These are phyloP conservation scores for Acanthococcus lagerstroemiae DNA, from an alignment of 2,888 invertebrate genomes.

Conservation along the genomic window DNA sequence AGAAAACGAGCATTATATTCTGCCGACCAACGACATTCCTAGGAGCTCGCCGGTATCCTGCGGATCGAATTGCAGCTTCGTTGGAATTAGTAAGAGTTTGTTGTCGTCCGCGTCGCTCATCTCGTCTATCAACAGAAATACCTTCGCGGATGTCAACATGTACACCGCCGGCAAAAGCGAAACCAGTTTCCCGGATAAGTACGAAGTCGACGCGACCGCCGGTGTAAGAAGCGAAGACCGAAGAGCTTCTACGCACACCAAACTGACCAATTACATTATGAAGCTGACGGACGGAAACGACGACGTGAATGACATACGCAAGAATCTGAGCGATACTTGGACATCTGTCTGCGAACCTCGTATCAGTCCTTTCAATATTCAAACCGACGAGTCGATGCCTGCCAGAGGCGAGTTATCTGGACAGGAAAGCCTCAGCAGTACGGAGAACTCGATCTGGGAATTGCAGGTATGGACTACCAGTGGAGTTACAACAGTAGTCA, in stretches of 20 bases:
- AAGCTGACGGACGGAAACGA: not conserved
- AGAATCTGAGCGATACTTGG: not conserved
- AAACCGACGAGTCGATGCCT: conserved; percentile 79
- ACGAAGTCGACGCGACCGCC: not conserved
- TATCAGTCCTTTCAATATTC: conserved; percentile 51
- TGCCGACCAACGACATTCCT: conserved; percentile 18
- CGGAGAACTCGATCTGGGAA: conserved; percentile 60
- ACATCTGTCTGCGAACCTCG: conserved; percentile 12
- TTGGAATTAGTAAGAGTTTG: conserved; percentile 11
- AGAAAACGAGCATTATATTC: conserved; percentile 15
- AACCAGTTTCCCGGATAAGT: not conserved
- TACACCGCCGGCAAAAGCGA: conserved; percentile 4
- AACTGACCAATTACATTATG: conserved; percentile 3
- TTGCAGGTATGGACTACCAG: conserved; percentile 40
- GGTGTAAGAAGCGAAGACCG: conserved; percentile 3
- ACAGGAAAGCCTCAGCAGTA: conserved; percentile 58
- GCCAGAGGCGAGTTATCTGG: conserved; percentile 76
- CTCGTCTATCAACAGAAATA: conserved; percentile 16
- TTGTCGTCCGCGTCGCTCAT: conserved; percentile 16
- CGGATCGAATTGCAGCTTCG: not conserved
- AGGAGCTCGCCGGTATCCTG: not conserved
- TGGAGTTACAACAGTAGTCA: no score
- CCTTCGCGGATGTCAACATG: conserved; percentile 15
- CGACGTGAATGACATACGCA: not conserved
- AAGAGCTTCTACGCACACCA: not conserved